Conservation (phyloP, 92 coral and sea anemone species). For the Paragorgia papillata region DNA sequence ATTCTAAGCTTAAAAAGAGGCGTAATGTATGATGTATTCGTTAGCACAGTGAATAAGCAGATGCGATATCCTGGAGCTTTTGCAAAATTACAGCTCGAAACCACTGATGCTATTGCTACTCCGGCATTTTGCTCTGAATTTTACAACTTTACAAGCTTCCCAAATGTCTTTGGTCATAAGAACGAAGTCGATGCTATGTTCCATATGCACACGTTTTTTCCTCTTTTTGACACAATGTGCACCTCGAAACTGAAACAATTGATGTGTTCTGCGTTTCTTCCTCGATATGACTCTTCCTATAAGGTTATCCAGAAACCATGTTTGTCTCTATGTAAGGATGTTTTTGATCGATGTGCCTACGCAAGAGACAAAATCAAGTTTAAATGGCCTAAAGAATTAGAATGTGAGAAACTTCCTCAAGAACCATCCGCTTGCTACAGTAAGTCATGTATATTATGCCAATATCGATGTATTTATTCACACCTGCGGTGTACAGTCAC, state of each 20-base stretch:
- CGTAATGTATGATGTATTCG: slow-evolving; percentile 3
- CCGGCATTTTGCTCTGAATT: not conserved
- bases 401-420: slow-evolving; percentile 3
- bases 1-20: not conserved
- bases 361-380: slow-evolving; percentile 20
- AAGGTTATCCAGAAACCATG: not conserved
- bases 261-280: slow-evolving; percentile 29
- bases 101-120: not conserved
- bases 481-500: no score
- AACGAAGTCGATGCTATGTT: slow-evolving; percentile 9
- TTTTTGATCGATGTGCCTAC: not conserved
- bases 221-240: slow-evolving; percentile 21
- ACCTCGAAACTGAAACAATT: not conserved
- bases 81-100: not conserved
- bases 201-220: slow-evolving; percentile 21
- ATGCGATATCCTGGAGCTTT: not conserved
- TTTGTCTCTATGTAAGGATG: not conserved
- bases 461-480: no score
- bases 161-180: slow-evolving; percentile 3
- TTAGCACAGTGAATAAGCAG: slow-evolving; percentile 1
- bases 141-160: slow-evolving; percentile 3
- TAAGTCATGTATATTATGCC: not conserved
- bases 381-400: slow-evolving; percentile 27
- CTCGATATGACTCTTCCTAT: not conserved
- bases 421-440: not conserved